Conservation (phyloP, 2,113 vertebrate genomes). For the Antechinus flavipes region DNA sequence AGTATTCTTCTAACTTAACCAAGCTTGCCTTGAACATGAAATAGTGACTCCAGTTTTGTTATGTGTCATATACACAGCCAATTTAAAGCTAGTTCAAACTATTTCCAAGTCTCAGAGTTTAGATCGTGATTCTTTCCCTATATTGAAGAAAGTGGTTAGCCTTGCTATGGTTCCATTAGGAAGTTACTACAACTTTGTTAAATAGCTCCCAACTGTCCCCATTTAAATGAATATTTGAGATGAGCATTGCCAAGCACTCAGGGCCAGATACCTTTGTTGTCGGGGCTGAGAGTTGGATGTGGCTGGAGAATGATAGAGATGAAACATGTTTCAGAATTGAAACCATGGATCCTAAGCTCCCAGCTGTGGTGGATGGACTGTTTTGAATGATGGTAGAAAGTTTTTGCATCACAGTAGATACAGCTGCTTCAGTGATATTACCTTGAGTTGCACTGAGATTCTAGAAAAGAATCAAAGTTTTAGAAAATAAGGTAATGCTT, state of each 20-base stretch:
- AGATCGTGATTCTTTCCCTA: neutral
- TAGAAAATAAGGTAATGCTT: neutral
- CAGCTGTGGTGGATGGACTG: slow-evolving; percentile 53
- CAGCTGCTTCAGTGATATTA: slow-evolving; percentile 14
- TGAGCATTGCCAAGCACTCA: neutral
- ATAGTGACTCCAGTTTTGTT: neutral
- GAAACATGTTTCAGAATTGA: slow-evolving; percentile 53
- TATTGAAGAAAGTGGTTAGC: neutral
- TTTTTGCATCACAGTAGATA: slow-evolving; percentile 59
- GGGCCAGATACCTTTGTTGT: slow-evolving; percentile 65
- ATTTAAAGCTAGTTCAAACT: neutral
- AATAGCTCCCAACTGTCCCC: neutral
- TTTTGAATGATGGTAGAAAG: slow-evolving; percentile 51
- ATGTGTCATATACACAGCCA: neutral
- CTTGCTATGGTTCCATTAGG: neutral
- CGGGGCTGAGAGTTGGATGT: slow-evolving; percentile 39
- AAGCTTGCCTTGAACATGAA: neutral
- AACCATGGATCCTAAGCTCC: slow-evolving; percentile 64
- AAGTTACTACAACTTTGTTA: neutral
- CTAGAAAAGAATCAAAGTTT: slow-evolving; percentile 48
- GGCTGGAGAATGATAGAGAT: slow-evolving; percentile 32
- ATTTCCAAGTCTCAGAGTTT: neutral
- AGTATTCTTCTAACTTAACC: neutral
- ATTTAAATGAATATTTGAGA: neutral
- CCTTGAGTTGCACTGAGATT: neutral